phyloP scores from a whole-genome alignment of 2,888 invertebrate species.

The Nephrotoma appendiculata region DNA sequence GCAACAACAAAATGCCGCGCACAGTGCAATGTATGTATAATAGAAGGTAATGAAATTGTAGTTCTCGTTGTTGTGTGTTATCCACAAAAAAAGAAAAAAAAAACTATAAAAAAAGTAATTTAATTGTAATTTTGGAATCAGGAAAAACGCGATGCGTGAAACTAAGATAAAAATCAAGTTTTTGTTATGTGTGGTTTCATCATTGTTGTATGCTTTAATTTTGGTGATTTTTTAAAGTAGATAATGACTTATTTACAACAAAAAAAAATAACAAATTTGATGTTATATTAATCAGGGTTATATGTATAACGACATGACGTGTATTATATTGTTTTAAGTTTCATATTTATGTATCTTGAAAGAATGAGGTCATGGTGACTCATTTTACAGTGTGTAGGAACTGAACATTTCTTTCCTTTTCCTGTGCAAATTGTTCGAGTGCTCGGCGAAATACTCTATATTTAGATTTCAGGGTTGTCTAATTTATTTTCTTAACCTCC shows the following conservation, averaged over 20 bases:
- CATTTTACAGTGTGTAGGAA: background rate
- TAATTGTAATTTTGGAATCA: background rate
- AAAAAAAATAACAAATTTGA: background rate
- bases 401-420: background rate
- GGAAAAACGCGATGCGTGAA: background rate
- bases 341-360: background rate
- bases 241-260: background rate
- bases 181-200: background rate
- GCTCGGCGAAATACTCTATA: background rate
- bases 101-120: background rate
- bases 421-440: background rate
- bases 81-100: background rate
- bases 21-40: background rate
- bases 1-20: background rate
- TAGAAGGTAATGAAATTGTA: background rate
- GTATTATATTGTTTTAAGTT: background rate
- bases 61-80: background rate
- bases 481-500: too few relatives aligned
- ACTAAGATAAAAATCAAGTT: background rate
- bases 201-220: background rate
- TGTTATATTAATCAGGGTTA: background rate
- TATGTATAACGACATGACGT: background rate
- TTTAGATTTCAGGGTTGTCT: too few relatives aligned
- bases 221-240: background rate
- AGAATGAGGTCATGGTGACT: background rate